Evolutionary conservation across 2,888 invertebrate species (phyloP).

Genomic region (Campoplex nolae): DNA sequence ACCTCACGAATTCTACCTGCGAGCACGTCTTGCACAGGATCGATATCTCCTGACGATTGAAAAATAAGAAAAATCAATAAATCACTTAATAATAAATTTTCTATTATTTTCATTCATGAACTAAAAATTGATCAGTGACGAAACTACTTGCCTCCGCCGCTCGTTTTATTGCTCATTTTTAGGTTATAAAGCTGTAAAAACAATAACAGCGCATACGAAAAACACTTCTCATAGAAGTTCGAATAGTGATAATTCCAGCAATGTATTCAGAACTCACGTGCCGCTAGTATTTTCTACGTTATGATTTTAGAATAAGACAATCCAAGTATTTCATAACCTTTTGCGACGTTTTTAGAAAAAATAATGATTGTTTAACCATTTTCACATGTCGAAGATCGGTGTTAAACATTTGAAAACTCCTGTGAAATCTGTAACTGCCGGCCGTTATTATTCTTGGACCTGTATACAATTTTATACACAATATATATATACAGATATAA

Average conservation of each 20-base stretch:
- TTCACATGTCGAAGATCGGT: neutral
- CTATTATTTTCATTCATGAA: neutral
- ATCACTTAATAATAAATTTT: neutral
- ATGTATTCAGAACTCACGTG: neutral
- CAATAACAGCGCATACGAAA: neutral
- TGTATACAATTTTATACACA: no score
- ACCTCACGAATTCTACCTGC: slow-evolving; percentile 91
- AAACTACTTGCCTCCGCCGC: slow-evolving; percentile 68
- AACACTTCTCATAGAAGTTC: neutral
- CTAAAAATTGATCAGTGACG: neutral
- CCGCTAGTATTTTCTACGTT: neutral
- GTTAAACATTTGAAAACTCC: neutral
- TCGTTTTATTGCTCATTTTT: slow-evolving; percentile 77
- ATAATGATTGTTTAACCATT: neutral
- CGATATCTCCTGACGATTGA: slow-evolving; percentile 82
- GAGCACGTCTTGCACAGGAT: slow-evolving; percentile 87
- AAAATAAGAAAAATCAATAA: neutral
- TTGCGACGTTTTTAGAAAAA: neutral
- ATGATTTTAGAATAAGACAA: neutral
- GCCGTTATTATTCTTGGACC: no score
- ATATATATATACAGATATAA: no score
- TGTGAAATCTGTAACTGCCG: no score
- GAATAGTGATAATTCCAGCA: neutral
- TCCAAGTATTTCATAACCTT: neutral
- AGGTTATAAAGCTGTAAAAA: slow-evolving; percentile 50